Percentiles rank a stretch among this genome's conserved stretches.
Evolutionary conservation across 2,113 vertebrate genomes (phyloP).

Genomic region (Crotalus viridis): DNA sequence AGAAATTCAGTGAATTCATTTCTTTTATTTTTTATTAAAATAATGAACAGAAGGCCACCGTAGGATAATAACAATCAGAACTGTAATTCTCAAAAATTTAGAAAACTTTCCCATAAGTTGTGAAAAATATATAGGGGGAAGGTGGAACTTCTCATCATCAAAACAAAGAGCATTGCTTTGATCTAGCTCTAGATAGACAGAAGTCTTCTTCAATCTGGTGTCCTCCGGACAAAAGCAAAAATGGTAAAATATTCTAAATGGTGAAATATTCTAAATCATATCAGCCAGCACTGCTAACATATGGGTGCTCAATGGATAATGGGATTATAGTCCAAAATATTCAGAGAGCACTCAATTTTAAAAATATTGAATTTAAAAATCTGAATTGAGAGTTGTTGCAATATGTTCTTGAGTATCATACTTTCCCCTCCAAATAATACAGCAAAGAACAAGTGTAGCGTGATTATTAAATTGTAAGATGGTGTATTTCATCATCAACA

Average conservation of each 20-base stretch:
- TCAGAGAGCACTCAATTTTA: background rate
- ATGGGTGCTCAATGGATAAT: background rate
- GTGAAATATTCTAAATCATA: background rate
- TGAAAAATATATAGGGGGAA: too few relatives aligned
- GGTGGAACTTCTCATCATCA: too few relatives aligned
- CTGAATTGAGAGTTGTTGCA: background rate
- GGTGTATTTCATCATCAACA: background rate
- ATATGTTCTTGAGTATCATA: background rate
- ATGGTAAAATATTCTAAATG: background rate
- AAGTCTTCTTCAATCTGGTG: background rate
- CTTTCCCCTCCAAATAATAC: background rate
- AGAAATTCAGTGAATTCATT: background rate
- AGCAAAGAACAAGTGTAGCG: background rate
- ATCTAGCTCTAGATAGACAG: too few relatives aligned
- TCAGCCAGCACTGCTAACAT: background rate
- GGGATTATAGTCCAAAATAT: background rate
- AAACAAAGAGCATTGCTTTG: too few relatives aligned
- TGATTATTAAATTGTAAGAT: background rate
- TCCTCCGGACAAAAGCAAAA: background rate
- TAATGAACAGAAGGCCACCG: background rate
- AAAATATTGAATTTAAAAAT: background rate
- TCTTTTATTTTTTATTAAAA: background rate
- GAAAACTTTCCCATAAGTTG: too few relatives aligned
- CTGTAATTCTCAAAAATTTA: background rate
- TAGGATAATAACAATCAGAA: background rate